These are phyloP conservation scores for Conus betulinus DNA, from an alignment of 1,140 invertebrate species.

Conservation along the genomic window DNA sequence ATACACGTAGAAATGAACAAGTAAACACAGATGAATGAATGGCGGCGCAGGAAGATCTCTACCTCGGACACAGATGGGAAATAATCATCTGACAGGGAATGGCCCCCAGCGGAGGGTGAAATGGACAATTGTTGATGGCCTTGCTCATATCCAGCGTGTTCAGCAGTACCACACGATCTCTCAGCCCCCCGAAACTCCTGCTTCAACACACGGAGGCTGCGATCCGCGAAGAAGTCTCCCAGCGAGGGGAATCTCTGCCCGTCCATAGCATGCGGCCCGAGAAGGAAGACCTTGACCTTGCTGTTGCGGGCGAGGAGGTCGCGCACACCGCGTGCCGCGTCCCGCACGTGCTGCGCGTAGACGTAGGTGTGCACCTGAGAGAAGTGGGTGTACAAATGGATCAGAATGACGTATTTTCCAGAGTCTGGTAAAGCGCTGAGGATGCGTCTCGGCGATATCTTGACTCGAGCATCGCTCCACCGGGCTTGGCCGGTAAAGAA, in stretches of 20 bases:
- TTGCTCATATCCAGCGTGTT: constrained; percentile 21
- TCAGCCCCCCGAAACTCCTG: not conserved
- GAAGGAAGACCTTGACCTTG: not conserved
- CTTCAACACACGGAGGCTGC: not conserved
- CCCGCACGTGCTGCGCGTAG: constrained; percentile 1
- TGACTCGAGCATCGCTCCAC: not conserved
- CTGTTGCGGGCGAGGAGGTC: not conserved
- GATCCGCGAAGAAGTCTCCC: not conserved
- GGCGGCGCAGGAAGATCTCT: no score
- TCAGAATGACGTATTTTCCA: constrained; percentile 15
- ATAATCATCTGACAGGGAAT: not conserved
- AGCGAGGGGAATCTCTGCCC: not conserved
- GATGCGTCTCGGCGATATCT: not conserved
- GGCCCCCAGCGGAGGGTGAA: not conserved
- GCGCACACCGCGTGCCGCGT: constrained; percentile 1
- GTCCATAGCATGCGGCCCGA: constrained; percentile 9
- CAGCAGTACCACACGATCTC: not conserved
- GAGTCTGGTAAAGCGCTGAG: not conserved
- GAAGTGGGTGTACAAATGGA: constrained; percentile 20
- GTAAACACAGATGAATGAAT: no score
- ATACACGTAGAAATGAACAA: no score
- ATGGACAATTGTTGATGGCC: not conserved
- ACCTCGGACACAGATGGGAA: not conserved
- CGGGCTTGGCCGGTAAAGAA: not conserved
- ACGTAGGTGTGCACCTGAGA: not conserved